Percentiles rank a stretch among this genome's conserved stretches.
phyloP scores from a whole-genome alignment of 2,113 vertebrate species.

The Phrynocephalus versicolor region DNA sequence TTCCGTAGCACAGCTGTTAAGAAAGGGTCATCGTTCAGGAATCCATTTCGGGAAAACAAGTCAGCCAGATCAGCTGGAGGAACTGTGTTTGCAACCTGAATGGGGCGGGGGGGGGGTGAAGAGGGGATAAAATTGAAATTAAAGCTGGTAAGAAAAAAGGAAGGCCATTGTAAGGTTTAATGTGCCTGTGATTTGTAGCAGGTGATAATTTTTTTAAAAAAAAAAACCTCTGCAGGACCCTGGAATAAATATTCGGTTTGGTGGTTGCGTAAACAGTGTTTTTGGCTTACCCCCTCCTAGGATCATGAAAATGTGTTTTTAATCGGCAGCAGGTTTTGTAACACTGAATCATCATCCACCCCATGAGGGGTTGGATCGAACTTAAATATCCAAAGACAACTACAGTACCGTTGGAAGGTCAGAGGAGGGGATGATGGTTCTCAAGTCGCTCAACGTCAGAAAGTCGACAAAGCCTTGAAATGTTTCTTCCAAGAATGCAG shows the following conservation, averaged over 20 bases:
- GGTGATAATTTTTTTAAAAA: too few species aligned
- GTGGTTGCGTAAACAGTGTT: neutral
- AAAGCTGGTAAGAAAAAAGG: neutral
- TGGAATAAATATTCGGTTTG: neutral
- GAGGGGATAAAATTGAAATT: neutral
- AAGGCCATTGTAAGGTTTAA: neutral
- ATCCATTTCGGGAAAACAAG: slow-evolving; percentile 7
- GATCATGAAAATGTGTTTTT: neutral
- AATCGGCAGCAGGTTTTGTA: neutral
- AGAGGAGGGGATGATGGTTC: neutral
- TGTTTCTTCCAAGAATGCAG: neutral
- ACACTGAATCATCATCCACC: neutral
- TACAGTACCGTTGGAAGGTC: neutral
- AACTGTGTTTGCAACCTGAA: slow-evolving; percentile 28
- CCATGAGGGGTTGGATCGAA: neutral
- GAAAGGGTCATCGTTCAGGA: slow-evolving; percentile 3
- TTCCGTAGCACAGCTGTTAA: neutral
- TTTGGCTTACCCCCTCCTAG: neutral
- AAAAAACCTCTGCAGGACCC: neutral
- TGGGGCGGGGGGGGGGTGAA: neutral
- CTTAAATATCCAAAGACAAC: neutral
- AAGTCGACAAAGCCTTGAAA: slow-evolving; percentile 15
- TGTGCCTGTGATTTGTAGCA: neutral
- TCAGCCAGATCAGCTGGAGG: slow-evolving; percentile 4
- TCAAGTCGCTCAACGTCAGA: slow-evolving; percentile 16